Evolutionary conservation across 1,140 invertebrate genomes (phyloP).

Genomic region (Lysiphlebus fabarum): DNA sequence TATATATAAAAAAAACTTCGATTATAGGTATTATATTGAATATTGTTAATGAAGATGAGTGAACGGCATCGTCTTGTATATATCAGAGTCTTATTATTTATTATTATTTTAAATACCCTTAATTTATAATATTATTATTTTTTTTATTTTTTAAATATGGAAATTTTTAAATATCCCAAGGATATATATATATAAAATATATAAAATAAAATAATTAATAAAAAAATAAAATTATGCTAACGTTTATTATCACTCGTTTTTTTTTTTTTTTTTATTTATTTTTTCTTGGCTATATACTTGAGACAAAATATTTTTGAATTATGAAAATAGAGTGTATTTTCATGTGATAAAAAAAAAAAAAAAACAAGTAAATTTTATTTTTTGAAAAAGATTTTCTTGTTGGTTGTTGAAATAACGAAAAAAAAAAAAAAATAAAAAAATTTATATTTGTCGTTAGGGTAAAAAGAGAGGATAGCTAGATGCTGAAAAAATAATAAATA

Average conservation of each 20-base stretch:
- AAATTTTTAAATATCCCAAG: too few species aligned
- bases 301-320: constrained; percentile 10
- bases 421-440: constrained; percentile 33
- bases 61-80: too few species aligned
- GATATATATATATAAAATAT: too few species aligned
- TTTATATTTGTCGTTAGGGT: constrained; percentile 39
- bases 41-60: constrained; percentile 13
- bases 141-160: too few species aligned
- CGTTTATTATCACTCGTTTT: too few species aligned
- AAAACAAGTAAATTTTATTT: not conserved
- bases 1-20: not conserved
- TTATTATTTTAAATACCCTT: too few species aligned
- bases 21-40: constrained; percentile 5
- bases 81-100: too few species aligned
- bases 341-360: too few species aligned
- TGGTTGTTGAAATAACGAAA: too few species aligned
- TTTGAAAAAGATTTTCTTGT: constrained; percentile 26
- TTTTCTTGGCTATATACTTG: not conserved
- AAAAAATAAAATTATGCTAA: not conserved
- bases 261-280: too few species aligned
- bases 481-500: constrained; percentile 41
- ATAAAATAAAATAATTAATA: constrained; percentile 3
- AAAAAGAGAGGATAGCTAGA: constrained; percentile 26
- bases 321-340: constrained; percentile 17
- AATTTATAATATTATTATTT: too few species aligned